Evolutionary conservation across 2,113 vertebrate genomes (phyloP), one percentile per base, ranked within the genome.

Genomic region (Actenoides hombroni): DNA sequence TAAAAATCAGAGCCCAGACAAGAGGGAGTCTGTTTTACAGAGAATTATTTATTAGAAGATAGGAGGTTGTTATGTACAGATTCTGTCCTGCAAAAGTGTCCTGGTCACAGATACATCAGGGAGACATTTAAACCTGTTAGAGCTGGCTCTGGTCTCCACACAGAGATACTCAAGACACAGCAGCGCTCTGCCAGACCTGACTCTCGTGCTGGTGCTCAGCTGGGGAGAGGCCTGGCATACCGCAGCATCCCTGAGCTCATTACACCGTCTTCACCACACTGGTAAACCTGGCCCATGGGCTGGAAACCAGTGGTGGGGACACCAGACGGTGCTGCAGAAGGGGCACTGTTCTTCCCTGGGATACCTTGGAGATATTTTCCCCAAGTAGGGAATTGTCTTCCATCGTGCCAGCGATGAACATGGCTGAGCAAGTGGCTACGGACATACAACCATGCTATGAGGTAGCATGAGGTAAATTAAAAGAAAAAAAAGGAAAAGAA

Each of bases 1-100:
- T 25, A 57, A 84, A 92, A 89, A 85, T 26, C 48, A 94, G 85
- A 95, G 63, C 17, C 59, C 63, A 91, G 70, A 65, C 84, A 73
- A 68, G n/a, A 82, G 15, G 3, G 19, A 74, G 25, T 25, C 68
- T 42, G 67, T 70, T 94, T 70, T 25, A 80, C 82, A 95, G 90
- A 92, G 92, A 76, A 63, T 93, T 75, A 39, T 97, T 95, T 96
- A 97, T 96, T 96, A 88, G 90, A 90, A 95, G 82, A 90, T 5
- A 92, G 91, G 96, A 91, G 59, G 80, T 69, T 94, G 67, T 94
- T 63, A 94, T 23, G 0, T 93, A 94, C 90, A 96, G 93, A 96
- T 97, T 94, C 96, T 96, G 94, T 95, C 85, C 94, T 95, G 95
- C 93, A 89, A 94, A 95, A 94, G 94, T 69, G 87, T 91, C 87